These are phyloP conservation scores for Mimas tiliae DNA, from an alignment of 2,888 invertebrate genomes.

Conservation along the genomic window DNA sequence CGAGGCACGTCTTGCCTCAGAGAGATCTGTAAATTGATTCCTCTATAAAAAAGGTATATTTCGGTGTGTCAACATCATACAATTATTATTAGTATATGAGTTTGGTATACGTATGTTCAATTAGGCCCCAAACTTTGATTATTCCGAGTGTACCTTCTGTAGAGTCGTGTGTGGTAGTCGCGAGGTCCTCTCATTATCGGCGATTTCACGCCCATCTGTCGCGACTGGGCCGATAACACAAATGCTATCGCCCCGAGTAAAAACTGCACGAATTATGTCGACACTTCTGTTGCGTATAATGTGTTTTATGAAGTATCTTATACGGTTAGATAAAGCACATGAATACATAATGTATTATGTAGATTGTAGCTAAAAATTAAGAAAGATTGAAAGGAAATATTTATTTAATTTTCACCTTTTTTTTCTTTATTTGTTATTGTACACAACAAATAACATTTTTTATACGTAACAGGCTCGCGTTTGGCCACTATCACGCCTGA, in stretches of 20 bases:
- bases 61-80: too few species aligned
- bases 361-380: background rate
- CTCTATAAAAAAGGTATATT: too few species aligned
- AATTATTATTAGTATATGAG: too few species aligned
- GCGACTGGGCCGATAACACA: slow-evolving; percentile 29
- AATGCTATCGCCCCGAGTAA: slow-evolving; percentile 14
- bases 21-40: too few species aligned
- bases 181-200: slow-evolving; percentile 37
- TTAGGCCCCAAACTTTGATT: background rate
- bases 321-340: background rate
- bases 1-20: too few species aligned
- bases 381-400: too few species aligned
- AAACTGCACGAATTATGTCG: slow-evolving; percentile 1
- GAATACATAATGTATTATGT: background rate
- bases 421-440: too few species aligned
- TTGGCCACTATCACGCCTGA: too few species aligned
- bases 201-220: slow-evolving; percentile 61
- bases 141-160: slow-evolving; percentile 2
- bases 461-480: too few species aligned
- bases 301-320: background rate
- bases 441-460: too few species aligned
- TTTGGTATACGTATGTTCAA: background rate
- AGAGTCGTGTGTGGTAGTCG: slow-evolving; percentile 27
- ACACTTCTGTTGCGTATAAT: background rate
- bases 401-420: too few species aligned